Conservation (phyloP, 2,113 vertebrate species). For the Coturnix japonica region DNA sequence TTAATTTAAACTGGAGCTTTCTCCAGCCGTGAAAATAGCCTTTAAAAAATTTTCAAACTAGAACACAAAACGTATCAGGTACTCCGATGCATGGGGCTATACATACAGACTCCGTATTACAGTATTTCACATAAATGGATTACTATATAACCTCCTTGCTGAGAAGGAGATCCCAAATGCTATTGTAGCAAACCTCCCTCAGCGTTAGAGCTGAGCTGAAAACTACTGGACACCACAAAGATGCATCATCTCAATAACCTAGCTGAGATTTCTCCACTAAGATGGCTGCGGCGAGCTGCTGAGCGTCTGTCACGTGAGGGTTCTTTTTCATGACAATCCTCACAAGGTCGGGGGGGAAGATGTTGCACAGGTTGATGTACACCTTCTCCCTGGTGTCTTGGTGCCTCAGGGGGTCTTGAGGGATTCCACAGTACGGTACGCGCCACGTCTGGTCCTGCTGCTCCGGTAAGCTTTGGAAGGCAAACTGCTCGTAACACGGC, state of each 20-base stretch:
- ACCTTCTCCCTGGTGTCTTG: constrained; percentile 89
- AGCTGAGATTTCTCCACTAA: constrained; percentile 91
- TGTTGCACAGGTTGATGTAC: constrained; percentile 94
- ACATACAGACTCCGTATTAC: constrained; percentile 81
- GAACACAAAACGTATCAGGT: constrained; percentile 74
- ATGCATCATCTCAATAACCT: constrained; percentile 86
- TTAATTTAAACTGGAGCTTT: constrained; percentile 77
- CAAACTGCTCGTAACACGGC: constrained; percentile 85
- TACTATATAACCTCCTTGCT: constrained; percentile 85
- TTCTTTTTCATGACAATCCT: constrained; percentile 93
- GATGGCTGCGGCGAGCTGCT: constrained; percentile 96
- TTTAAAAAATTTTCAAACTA: constrained; percentile 68
- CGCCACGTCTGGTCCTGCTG: constrained; percentile 87
- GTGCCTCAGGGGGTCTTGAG: constrained; percentile 82
- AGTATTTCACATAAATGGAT: constrained; percentile 85
- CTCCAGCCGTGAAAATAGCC: constrained; percentile 74
- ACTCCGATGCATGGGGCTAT: constrained; percentile 72
- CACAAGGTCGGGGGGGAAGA: constrained; percentile 94
- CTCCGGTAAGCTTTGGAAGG: constrained; percentile 91
- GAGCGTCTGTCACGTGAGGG: constrained; percentile 92
- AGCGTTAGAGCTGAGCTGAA: constrained; percentile 84
- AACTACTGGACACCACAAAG: constrained; percentile 78
- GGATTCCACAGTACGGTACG: constrained; percentile 77
- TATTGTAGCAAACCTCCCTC: constrained; percentile 90
- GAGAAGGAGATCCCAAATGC: constrained; percentile 86